Evolutionary conservation across 2,113 vertebrate genomes (phyloP).

Genomic region (Harpagus bidentatus): DNA sequence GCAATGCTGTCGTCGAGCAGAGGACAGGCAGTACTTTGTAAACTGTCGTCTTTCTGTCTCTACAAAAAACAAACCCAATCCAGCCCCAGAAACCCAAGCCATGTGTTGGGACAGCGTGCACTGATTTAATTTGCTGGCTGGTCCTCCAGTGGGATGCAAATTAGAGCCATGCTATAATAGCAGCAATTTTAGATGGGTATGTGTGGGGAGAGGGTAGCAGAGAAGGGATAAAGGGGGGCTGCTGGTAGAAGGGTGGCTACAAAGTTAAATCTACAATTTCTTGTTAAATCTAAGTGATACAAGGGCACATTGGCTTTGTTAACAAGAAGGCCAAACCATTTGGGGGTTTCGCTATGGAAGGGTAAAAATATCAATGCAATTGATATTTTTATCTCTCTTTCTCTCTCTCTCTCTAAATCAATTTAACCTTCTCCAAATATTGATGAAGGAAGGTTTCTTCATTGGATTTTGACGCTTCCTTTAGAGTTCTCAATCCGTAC

Average conservation of each 20-base stretch:
- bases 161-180: background rate
- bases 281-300: rapidly evolving
- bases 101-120: background rate
- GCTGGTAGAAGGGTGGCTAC: background rate
- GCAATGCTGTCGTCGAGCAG: background rate
- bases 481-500: rapidly evolving
- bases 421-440: too few species aligned
- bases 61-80: background rate
- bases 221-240: background rate
- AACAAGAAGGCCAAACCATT: rapidly evolving
- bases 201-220: background rate
- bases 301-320: background rate
- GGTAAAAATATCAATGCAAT: too few species aligned
- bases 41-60: background rate
- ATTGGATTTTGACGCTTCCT: rapidly evolving
- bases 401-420: background rate
- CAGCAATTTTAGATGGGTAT: background rate
- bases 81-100: background rate
- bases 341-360: background rate
- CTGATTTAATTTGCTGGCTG: too few species aligned
- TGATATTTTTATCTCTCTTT: background rate
- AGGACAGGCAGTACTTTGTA: background rate
- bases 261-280: too few species aligned
- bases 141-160: background rate
- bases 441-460: background rate